phyloP scores from a whole-genome alignment of 1,140 invertebrate species.

The Tetragnatha versicolor region DNA sequence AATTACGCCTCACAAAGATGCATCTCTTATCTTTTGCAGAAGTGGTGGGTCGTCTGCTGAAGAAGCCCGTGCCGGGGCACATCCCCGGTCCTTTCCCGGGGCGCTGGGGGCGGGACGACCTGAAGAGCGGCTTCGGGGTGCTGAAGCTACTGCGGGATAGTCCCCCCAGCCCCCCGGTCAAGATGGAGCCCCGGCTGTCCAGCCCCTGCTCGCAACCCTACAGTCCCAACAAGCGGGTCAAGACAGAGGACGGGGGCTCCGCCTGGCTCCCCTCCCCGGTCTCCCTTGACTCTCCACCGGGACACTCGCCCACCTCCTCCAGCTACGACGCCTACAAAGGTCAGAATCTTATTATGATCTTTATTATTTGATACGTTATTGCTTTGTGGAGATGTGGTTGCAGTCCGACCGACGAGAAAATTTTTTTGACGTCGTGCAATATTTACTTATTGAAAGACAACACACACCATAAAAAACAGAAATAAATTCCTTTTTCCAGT shows the following conservation, averaged over 20 bases:
- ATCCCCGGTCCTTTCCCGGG: constrained; percentile 6
- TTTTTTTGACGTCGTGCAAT: too few relatives aligned
- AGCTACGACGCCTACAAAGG: constrained; percentile 87
- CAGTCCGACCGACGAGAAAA: too few relatives aligned
- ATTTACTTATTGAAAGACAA: too few relatives aligned
- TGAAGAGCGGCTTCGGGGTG: not conserved
- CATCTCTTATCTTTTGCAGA: constrained; percentile 13
- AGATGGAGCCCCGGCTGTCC: constrained; percentile 58
- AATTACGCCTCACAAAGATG: too few relatives aligned
- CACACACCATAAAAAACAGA: too few relatives aligned
- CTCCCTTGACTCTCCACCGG: constrained; percentile 68
- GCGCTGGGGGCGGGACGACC: not conserved
- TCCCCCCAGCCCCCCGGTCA: constrained; percentile 55
- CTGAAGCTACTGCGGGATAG: not conserved
- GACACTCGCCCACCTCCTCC: constrained; percentile 62
- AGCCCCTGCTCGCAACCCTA: constrained; percentile 66
- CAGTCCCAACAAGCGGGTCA: constrained; percentile 60
- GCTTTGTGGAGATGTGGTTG: too few relatives aligned
- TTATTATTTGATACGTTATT: not conserved
- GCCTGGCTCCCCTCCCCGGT: constrained; percentile 66
- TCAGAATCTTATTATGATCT: constrained; percentile 60
- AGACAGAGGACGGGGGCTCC: constrained; percentile 63
- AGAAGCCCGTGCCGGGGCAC: not conserved
- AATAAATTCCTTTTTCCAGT: too few relatives aligned
- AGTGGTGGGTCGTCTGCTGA: constrained; percentile 24